Evolutionary conservation across 2,113 vertebrate genomes (phyloP), one percentile per base, ranked within the genome.

Genomic region (Etia nguti): DNA sequence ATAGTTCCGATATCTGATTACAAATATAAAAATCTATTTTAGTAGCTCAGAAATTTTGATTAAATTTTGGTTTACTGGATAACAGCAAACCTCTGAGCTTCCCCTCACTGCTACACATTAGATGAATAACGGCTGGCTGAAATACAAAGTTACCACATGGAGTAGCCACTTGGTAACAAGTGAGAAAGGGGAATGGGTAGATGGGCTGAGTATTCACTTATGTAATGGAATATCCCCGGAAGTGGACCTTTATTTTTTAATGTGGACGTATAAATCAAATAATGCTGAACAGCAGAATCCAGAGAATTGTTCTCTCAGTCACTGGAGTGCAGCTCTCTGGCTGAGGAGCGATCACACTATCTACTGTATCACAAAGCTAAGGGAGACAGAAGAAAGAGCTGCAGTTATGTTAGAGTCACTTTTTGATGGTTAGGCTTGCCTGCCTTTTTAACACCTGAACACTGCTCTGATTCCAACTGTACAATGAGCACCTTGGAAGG

Each of bases 161-260:
- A 84, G 50, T 15, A 22, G 56, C 55, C 24, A 36, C 54, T 80
- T 48, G 24, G 70, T 5, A 50, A 75, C 36, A 59, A 50, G 41
- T 81, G 80, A 79, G 38, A 46, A 43, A 70, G 83, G 52, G 48
- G 82, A 83, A 24, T 65, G 60, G 26, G 65, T 22, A 34, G 46
- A 46, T 1, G 20, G 9, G 55, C 65, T 81, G 81, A 89, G n/a
- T 41, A 56, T 59, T 82, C 56, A 55, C 46, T 89, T 89, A 87
- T 80, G 68, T 86, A 84, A 92, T 29, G 79, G 84, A 86, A 89
- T 56, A 90, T 80, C 86, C 46, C 68, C 10, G 82, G 50, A 89
- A 90, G 84, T 75, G 59, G 70, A 81, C 6, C 43, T 68, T 92
- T 84, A 83, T 82, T 85, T 86, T 83, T 86, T 86, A 80, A 88